phyloP scores from a whole-genome alignment of 2,797 vertebrate genomes.

The Eulemur albifrons region DNA sequence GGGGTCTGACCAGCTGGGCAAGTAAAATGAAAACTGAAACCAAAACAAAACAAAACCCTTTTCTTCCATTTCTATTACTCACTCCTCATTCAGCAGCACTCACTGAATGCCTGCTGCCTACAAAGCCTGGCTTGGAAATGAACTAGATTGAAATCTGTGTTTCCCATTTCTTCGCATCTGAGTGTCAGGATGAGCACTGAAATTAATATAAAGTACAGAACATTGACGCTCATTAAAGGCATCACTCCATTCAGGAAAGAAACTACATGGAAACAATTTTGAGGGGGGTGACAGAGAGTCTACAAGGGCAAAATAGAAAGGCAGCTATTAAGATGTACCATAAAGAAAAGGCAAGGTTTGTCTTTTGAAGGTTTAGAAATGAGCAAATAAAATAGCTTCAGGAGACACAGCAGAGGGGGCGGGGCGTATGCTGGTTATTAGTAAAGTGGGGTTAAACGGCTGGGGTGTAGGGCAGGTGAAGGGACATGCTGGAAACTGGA shows the following conservation, averaged over 20 bases:
- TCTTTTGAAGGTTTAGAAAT: neutral
- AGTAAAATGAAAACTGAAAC: neutral
- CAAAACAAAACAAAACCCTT: neutral
- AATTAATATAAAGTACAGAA: fast-evolving
- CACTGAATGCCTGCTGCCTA: fast-evolving
- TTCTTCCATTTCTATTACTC: fast-evolving
- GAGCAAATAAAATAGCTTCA: neutral
- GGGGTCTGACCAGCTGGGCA: neutral
- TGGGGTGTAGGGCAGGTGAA: fast-evolving
- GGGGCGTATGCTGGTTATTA: fast-evolving
- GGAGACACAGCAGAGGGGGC: fast-evolving
- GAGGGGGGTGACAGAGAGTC: neutral
- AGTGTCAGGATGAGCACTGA: neutral
- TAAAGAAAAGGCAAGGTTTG: too few relatives aligned
- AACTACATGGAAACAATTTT: neutral
- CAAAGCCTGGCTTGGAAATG: neutral
- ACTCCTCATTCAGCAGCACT: neutral
- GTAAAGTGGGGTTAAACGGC: too few relatives aligned
- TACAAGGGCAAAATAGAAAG: neutral
- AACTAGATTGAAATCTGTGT: fast-evolving
- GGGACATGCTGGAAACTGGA: too few relatives aligned
- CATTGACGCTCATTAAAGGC: fast-evolving
- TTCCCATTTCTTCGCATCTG: neutral
- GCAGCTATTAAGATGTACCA: fast-evolving
- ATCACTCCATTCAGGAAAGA: neutral